Evolutionary conservation across 2,888 invertebrate genomes (phyloP).

Genomic region (Saturnia pavonia): DNA sequence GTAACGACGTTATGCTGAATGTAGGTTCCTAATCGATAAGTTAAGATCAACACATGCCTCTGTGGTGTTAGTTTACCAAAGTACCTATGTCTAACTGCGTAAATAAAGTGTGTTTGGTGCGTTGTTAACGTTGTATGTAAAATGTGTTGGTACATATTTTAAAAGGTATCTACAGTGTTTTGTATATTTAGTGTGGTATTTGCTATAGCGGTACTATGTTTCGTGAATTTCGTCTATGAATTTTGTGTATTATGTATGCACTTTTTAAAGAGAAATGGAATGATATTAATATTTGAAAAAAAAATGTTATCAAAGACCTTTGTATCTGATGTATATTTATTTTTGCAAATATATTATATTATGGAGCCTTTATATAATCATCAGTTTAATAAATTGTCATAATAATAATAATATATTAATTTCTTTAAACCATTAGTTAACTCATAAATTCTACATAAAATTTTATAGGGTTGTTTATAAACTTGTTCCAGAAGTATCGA

Average conservation of each 20-base stretch:
- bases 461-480: neutral
- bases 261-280: neutral
- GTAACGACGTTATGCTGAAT: neutral
- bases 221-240: neutral
- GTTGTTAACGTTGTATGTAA: neutral
- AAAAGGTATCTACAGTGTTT: neutral
- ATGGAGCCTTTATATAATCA: neutral
- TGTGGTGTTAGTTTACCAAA: constrained; percentile 3
- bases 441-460: neutral
- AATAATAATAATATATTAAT: neutral
- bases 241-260: neutral
- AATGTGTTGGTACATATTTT: constrained; percentile 1
- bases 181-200: neutral
- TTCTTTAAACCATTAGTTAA: neutral
- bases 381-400: neutral
- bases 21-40: constrained; percentile 1
- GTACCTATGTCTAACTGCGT: neutral
- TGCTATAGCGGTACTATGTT: neutral
- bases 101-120: constrained; percentile 9
- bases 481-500: neutral
- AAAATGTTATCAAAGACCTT: neutral
- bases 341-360: neutral
- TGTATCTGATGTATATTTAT: neutral
- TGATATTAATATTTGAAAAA: neutral
- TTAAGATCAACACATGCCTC: neutral